phyloP scores from a whole-genome alignment of 2,888 invertebrate species.

The Aphidius colemani region DNA sequence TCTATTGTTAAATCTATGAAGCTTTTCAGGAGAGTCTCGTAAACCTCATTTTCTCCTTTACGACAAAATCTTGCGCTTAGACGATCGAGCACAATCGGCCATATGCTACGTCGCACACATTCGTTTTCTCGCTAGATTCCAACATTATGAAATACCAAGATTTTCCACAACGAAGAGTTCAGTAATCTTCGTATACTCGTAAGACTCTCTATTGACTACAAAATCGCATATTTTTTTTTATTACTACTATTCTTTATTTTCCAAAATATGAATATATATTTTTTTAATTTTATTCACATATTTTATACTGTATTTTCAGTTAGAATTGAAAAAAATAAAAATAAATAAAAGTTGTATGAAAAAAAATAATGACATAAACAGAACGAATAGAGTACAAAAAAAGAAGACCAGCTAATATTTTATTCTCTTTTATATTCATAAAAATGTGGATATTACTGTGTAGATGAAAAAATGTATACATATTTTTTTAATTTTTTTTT shows the following conservation, averaged over 20 bases:
- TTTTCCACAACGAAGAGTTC: conserved; percentile 23
- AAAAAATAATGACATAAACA: too few relatives aligned
- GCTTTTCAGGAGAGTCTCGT: conserved; percentile 25
- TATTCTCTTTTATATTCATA: too few relatives aligned
- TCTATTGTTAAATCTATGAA: too few relatives aligned
- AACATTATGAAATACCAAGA: conserved; percentile 21
- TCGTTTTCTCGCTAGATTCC: conserved; percentile 20
- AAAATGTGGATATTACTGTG: too few relatives aligned
- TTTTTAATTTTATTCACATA: too few relatives aligned
- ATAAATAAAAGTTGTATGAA: too few relatives aligned
- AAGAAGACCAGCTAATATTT: too few relatives aligned
- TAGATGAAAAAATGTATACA: too few relatives aligned
- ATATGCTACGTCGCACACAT: conserved; percentile 27
- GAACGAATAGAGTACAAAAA: too few relatives aligned
- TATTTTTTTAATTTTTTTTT: background rate
- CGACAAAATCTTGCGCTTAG: conserved; percentile 29
- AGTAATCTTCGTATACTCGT: conserved; percentile 16
- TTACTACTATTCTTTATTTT: background rate
- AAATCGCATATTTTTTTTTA: background rate
- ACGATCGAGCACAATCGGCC: conserved; percentile 29
- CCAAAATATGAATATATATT: too few relatives aligned
- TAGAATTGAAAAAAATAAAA: too few relatives aligned
- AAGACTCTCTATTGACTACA: conserved; percentile 12
- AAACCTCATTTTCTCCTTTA: conserved; percentile 34
- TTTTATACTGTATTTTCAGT: too few relatives aligned